Percentiles rank a stretch among this genome's conserved stretches.
Evolutionary conservation across 2,888 invertebrate genomes (phyloP).

Genomic region (Pyrgus malvae): DNA sequence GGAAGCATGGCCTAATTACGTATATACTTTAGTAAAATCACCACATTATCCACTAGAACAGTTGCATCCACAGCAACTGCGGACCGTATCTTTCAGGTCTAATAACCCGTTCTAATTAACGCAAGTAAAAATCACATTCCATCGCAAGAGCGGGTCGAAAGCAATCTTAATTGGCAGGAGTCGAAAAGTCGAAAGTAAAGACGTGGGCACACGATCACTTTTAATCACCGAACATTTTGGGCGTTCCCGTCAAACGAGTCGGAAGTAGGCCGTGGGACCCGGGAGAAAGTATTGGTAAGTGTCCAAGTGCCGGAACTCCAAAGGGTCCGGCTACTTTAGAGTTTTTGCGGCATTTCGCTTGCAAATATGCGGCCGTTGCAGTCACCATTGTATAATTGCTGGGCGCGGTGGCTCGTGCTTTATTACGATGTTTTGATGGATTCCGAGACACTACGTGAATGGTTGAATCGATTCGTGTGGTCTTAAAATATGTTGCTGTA

Average conservation of each 20-base stretch:
- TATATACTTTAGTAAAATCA: too few relatives aligned
- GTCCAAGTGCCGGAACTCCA: conserved; percentile 61
- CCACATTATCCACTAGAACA: neutral
- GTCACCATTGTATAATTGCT: conserved; percentile 54
- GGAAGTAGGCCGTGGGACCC: conserved; percentile 72
- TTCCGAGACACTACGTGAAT: neutral
- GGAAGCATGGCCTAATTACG: too few relatives aligned
- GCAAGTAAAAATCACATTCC: conserved; percentile 10
- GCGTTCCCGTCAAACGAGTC: conserved; percentile 70
- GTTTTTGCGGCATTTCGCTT: conserved; percentile 55
- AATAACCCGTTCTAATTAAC: conserved; percentile 15
- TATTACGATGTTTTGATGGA: conserved; percentile 23
- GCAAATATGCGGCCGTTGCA: conserved; percentile 54
- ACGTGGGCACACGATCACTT: conserved; percentile 54
- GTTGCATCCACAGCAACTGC: neutral
- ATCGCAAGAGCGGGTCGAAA: conserved; percentile 34
- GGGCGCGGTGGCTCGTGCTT: conserved; percentile 47
- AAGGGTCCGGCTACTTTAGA: conserved; percentile 49
- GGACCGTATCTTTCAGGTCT: neutral
- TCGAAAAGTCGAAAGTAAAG: conserved; percentile 64
- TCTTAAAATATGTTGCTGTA: neutral
- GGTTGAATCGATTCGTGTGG: conserved; percentile 11
- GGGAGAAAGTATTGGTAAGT: conserved; percentile 66
- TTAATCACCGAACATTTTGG: conserved; percentile 74
- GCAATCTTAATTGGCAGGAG: conserved; percentile 60